These are phyloP conservation scores for Pristionchus entomophagus DNA, from an alignment of 2,888 invertebrate genomes.

Conservation along the genomic window DNA sequence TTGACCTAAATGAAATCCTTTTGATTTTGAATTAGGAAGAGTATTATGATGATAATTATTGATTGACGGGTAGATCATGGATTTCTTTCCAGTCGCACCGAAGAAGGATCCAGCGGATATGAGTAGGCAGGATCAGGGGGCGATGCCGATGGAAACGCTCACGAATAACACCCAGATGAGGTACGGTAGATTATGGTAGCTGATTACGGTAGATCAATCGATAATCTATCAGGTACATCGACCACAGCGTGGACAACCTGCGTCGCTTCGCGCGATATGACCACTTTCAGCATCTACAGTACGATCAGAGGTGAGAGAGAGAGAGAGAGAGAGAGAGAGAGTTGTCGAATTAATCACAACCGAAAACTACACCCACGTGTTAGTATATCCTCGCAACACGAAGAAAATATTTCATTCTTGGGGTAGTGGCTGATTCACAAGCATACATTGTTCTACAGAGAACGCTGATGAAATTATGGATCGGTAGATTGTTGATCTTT, in stretches of 20 bases:
- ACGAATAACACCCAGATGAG: constrained; percentile 72
- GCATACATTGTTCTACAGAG: no score
- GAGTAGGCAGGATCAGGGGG: constrained; percentile 67
- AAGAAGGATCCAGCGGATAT: constrained; percentile 71
- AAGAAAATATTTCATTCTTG: no score
- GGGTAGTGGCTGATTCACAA: no score
- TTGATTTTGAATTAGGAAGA: not conserved
- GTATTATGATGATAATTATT: not conserved
- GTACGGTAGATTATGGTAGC: constrained; percentile 40
- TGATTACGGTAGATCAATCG: not conserved
- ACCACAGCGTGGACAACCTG: constrained; percentile 72
- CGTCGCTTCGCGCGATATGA: constrained; percentile 68
- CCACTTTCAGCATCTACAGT: constrained; percentile 71
- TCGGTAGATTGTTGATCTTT: no score
- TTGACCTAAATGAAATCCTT: no score
- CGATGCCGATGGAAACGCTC: constrained; percentile 67
- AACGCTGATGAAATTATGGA: no score
- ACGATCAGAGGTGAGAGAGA: constrained; percentile 71
- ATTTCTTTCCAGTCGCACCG: constrained; percentile 61
- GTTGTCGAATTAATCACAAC: no score
- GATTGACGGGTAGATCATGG: not conserved
- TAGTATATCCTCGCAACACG: no score
- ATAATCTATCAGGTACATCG: constrained; percentile 60
- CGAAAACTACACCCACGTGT: no score
- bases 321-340: no score